Percentiles rank a stretch among this genome's conserved stretches.
phyloP scores from a whole-genome alignment of 2,888 invertebrate species.

The Agonopterix arenella region DNA sequence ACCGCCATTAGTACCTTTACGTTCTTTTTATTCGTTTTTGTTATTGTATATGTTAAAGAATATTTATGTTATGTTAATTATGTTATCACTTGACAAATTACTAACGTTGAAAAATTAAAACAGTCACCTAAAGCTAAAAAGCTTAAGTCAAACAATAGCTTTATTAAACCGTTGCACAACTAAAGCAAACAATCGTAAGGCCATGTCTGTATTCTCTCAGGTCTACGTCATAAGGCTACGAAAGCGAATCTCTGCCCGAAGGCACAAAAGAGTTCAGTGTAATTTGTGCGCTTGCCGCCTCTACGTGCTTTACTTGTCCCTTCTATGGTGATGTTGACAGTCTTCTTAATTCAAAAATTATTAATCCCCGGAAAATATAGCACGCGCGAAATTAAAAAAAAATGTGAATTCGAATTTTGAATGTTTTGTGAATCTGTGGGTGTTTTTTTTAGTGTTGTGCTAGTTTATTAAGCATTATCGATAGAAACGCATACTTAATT shows the following conservation, averaged over 20 bases:
- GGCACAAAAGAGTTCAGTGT: constrained; percentile 53
- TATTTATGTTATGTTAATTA: no score
- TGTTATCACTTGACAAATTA: no score
- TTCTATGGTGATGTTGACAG: constrained; percentile 1
- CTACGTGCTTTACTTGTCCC: constrained; percentile 54
- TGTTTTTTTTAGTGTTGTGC: background rate
- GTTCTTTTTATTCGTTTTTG: no score
- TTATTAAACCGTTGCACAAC: constrained; percentile 7
- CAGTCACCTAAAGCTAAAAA: no score
- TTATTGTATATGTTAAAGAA: no score
- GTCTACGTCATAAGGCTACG: constrained; percentile 54
- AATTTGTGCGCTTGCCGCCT: constrained; percentile 57
- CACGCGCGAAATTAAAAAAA: constrained; percentile 17
- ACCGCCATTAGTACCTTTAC: no score
- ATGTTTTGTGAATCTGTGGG: background rate
- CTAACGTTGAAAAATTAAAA: no score
- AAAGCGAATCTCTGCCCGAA: constrained; percentile 68
- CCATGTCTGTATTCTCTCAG: constrained; percentile 51
- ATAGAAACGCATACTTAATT: no score
- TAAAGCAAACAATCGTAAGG: constrained; percentile 14
- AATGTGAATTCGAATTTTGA: constrained; percentile 2
- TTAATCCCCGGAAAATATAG: constrained; percentile 17
- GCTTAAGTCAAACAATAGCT: no score
- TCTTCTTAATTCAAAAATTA: no score
- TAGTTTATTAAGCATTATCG: background rate